phyloP scores from a whole-genome alignment of 2,113 vertebrate genomes.

The Odobenus rosmarus region DNA sequence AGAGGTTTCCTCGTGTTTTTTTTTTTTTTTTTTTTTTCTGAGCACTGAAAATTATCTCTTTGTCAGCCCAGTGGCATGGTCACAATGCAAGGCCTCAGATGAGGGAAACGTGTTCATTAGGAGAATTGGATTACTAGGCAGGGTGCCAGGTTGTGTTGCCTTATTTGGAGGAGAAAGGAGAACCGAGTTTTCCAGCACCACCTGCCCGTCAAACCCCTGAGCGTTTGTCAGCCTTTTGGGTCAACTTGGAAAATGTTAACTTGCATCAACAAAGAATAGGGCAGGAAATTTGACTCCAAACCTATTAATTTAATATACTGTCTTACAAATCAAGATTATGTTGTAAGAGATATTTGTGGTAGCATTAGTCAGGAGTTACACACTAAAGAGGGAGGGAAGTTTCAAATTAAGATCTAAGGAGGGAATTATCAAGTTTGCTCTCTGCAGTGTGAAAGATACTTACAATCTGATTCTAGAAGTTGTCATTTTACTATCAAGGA shows the following conservation, averaged over 20 bases:
- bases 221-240: conserved; percentile 47
- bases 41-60: conserved; percentile 73
- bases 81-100: conserved; percentile 65
- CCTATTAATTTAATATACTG: conserved; percentile 52
- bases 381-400: not conserved
- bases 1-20: not conserved
- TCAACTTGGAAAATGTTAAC: conserved; percentile 59
- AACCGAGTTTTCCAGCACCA: conserved; percentile 14
- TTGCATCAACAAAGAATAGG: conserved; percentile 51
- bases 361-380: not conserved
- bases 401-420: conserved; percentile 25
- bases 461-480: not conserved
- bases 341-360: not conserved
- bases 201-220: conserved; percentile 57
- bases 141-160: conserved; percentile 58
- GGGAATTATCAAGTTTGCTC: not conserved
- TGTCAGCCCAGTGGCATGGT: conserved; percentile 69
- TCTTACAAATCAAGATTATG: conserved; percentile 40
- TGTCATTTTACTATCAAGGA: not conserved
- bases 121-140: conserved; percentile 67
- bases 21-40: not conserved
- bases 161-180: conserved; percentile 57
- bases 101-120: conserved; percentile 67
- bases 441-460: not conserved
- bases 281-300: conserved; percentile 48